phyloP scores from a whole-genome alignment of 2,797 vertebrate genomes.

The Enteromius mattozi region DNA sequence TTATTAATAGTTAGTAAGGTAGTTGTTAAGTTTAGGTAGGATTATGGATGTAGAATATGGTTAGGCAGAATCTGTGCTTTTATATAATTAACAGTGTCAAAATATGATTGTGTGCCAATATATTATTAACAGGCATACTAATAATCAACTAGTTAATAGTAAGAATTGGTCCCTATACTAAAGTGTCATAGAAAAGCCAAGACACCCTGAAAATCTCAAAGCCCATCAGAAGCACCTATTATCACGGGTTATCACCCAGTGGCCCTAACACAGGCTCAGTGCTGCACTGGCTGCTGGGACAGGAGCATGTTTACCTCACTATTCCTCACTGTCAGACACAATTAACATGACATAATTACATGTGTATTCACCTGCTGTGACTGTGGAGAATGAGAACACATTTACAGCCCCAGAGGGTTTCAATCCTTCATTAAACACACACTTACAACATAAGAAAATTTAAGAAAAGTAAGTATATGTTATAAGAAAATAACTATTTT shows the following conservation, averaged over 20 bases:
- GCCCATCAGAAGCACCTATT: slow-evolving; percentile 12
- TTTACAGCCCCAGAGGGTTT: slow-evolving; percentile 7
- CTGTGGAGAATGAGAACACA: background rate
- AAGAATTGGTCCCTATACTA: too few species aligned
- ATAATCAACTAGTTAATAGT: too few species aligned
- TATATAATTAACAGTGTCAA: too few species aligned
- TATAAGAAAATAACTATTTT: background rate
- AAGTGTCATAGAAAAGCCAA: background rate
- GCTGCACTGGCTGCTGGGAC: background rate
- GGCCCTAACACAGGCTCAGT: too few species aligned
- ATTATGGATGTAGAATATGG: too few species aligned
- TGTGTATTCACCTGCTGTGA: slow-evolving; percentile 20
- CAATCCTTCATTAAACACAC: slow-evolving; percentile 52
- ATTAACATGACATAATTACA: slow-evolving; percentile 42
- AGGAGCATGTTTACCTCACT: background rate
- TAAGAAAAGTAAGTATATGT: background rate
- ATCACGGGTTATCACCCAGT: slow-evolving; percentile 26
- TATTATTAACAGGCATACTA: too few species aligned
- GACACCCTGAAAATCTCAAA: background rate
- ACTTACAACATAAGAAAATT: slow-evolving; percentile 13
- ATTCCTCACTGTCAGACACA: slow-evolving; percentile 27
- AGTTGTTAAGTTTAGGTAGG: too few species aligned
- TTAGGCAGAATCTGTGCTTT: too few species aligned
- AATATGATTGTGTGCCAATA: too few species aligned
- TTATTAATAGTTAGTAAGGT: too few species aligned